These are phyloP conservation scores for Parelbella ahira DNA, from an alignment of 2,888 invertebrate genomes.

Conservation along the genomic window DNA sequence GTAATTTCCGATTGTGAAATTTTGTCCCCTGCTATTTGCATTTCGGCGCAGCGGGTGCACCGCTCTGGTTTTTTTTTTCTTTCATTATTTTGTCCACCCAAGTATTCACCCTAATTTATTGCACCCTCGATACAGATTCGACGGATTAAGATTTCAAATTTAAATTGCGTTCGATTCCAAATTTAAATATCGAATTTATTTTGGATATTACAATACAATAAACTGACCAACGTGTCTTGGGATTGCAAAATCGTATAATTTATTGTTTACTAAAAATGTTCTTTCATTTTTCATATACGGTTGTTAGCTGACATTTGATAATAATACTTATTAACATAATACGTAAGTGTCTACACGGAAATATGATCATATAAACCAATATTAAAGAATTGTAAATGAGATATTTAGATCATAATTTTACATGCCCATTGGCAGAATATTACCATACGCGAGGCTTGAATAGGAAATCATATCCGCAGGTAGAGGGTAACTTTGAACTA, in stretches of 20 bases:
- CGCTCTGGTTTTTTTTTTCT: constrained; percentile 15
- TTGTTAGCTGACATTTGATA: too few relatives aligned
- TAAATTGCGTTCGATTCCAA: constrained; percentile 19
- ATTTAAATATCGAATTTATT: background rate
- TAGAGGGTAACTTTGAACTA: constrained; percentile 5
- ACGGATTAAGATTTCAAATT: constrained; percentile 23
- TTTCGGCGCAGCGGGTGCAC: constrained; percentile 21
- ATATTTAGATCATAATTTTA: too few relatives aligned
- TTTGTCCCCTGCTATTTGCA: constrained; percentile 27
- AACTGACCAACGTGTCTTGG: too few relatives aligned
- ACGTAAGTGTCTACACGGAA: too few relatives aligned
- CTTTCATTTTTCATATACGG: too few relatives aligned
- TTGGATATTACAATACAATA: too few relatives aligned
- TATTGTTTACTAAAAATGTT: too few relatives aligned
- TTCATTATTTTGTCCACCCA: constrained; percentile 8
- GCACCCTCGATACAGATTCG: constrained; percentile 12
- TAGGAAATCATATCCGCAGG: constrained; percentile 8
- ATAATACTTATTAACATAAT: too few relatives aligned
- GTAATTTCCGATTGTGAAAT: constrained; percentile 47
- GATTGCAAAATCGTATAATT: too few relatives aligned
- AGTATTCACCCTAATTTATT: constrained; percentile 17
- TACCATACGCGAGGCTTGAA: background rate
- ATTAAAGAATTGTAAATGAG: too few relatives aligned
- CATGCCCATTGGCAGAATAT: background rate
- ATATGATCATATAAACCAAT: too few relatives aligned